These are phyloP conservation scores for Phortica variegata DNA, from an alignment of 1,140 invertebrate genomes.

Conservation along the genomic window DNA sequence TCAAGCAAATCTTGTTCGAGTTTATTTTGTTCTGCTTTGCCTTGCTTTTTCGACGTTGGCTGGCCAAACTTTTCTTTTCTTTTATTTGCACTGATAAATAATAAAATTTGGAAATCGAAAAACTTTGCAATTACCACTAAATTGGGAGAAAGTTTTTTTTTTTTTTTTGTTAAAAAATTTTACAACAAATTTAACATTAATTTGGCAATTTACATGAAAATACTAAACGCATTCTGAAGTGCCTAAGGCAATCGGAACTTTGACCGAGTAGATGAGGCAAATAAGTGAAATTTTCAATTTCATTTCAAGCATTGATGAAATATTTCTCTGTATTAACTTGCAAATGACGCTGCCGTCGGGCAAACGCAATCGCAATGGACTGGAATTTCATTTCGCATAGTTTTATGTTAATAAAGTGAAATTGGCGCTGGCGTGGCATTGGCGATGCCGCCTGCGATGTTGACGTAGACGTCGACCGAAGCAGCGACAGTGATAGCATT, in stretches of 20 bases:
- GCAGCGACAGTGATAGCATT: neutral
- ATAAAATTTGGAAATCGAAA: conserved; percentile 9
- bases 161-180: conserved; percentile 27
- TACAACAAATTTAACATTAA: conserved; percentile 52
- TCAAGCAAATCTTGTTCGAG: too few species aligned
- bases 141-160: conserved; percentile 20
- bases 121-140: conserved; percentile 48
- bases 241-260: conserved; percentile 11
- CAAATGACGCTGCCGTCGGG: neutral
- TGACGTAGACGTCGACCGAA: conserved; percentile 12
- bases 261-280: conserved; percentile 10
- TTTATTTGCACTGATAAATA: conserved; percentile 15
- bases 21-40: neutral
- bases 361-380: too few species aligned
- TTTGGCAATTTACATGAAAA: conserved; percentile 38
- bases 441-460: neutral
- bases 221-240: conserved; percentile 12
- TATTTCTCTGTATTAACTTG: too few species aligned
- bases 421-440: too few species aligned
- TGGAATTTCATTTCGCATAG: too few species aligned
- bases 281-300: conserved; percentile 41
- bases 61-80: too few species aligned
- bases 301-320: too few species aligned
- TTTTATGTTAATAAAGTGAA: neutral
- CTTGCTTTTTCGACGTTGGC: neutral